Conservation (phyloP, 2,113 vertebrate species). For the Brachypodius melanocephalos region DNA sequence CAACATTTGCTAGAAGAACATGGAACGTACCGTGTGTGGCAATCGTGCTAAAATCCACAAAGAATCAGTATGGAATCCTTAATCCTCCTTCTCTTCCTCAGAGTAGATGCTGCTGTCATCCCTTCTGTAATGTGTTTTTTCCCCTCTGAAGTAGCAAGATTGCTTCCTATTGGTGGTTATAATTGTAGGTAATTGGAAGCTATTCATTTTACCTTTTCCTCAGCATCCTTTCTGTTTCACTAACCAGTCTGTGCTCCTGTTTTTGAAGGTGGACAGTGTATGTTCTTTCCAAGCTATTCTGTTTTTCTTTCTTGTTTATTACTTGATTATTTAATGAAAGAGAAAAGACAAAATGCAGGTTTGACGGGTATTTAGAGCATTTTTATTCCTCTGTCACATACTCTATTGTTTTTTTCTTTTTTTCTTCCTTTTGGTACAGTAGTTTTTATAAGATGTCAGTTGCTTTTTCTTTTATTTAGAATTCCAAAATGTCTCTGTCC, state of each 20-base stretch:
- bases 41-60: background rate
- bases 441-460: background rate
- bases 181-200: slow-evolving; percentile 62
- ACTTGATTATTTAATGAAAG: slow-evolving; percentile 16
- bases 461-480: background rate
- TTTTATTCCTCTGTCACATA: background rate
- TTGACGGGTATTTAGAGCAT: background rate
- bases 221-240: slow-evolving; percentile 56
- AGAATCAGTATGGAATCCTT: background rate
- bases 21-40: background rate
- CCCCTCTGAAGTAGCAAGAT: slow-evolving; percentile 45
- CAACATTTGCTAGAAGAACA: background rate
- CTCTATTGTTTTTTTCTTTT: no score
- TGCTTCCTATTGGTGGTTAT: slow-evolving; percentile 49
- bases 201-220: slow-evolving; percentile 60
- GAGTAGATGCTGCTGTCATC: background rate
- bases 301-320: slow-evolving; percentile 28
- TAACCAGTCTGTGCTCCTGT: background rate
- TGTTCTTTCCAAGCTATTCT: slow-evolving; percentile 55
- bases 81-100: background rate
- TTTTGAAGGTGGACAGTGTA: slow-evolving; percentile 41
- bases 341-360: background rate
- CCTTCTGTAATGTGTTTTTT: slow-evolving; percentile 5
- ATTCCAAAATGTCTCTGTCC: background rate
- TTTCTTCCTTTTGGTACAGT: background rate